Conservation (phyloP, 2,888 invertebrate species). For the Chrysolina haemoptera region DNA sequence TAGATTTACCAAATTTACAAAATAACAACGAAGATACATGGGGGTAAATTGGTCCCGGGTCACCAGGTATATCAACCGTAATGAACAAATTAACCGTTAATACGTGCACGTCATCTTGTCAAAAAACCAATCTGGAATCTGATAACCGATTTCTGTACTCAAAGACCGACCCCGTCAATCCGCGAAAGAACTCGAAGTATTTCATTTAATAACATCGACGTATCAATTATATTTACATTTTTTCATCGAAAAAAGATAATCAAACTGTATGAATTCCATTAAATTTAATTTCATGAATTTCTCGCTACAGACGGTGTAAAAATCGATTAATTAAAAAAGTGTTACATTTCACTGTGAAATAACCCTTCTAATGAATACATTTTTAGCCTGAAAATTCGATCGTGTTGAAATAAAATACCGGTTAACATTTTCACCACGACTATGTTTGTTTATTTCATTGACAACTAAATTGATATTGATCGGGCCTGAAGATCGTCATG, state of each 20-base stretch:
- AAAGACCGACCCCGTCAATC: neutral
- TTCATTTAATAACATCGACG: conserved; percentile 1
- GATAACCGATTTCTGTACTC: neutral
- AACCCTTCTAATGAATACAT: conserved; percentile 32
- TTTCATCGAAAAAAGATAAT: conserved; percentile 30
- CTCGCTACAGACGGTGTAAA: conserved; percentile 41
- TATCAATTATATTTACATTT: conserved; percentile 25
- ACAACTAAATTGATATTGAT: conserved; percentile 48
- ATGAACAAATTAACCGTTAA: neutral
- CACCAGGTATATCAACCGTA: neutral
- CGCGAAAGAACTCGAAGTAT: neutral
- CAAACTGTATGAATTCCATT: conserved; percentile 36
- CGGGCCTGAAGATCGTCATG: conserved; percentile 44
- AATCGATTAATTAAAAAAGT: conserved; percentile 39
- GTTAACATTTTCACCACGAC: conserved; percentile 28
- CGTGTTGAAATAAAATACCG: conserved; percentile 37
- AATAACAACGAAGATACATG: too few species aligned
- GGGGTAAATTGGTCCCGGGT: too few species aligned
- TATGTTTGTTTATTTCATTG: conserved; percentile 43
- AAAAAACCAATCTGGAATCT: conserved; percentile 12
- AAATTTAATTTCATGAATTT: conserved; percentile 38
- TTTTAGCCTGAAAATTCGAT: conserved; percentile 38
- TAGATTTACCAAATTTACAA: too few species aligned
- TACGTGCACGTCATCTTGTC: neutral
- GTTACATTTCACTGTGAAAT: conserved; percentile 10